Base-by-base conservation (phyloP, 2,888 invertebrate genomes). In the Lasioglossum calceatum region DNA sequence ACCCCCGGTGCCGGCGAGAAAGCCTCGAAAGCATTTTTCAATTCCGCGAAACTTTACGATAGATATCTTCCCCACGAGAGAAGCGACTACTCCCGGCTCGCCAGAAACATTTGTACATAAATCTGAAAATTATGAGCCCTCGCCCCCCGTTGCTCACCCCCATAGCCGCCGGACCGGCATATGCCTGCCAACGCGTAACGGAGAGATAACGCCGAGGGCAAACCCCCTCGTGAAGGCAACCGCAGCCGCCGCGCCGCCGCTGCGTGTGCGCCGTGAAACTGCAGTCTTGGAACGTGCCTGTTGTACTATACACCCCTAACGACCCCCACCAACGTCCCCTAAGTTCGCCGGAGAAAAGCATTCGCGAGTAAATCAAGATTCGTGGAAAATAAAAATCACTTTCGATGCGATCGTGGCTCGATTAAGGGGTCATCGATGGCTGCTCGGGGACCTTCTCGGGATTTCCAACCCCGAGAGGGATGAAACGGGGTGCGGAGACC, bases 331-430 rank as follows among this genome's bases (percentile, higher is more conserved):
- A 8, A 19, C 44, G 7, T 67, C 23, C 42, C 50, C 10, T 4
- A 39, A 64, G 19, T 8, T 36, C 67, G 36, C 14, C 12, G 42
- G n/a, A 23, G 8, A 67, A 86, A 77, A 81, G 79, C 87, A 76
- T 71, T 36, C 81, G 36, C 79, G 92, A 91, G 94, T 95, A 95
- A 95, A 95, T 95, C 95, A 95, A 95, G 92, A 95, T 87, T 94
- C 94, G 94, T 89, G 91, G 92, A 93, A 94, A 94, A 95, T 95
- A 95, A 95, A 95, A 95, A 95, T 95, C 95, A 95, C 94, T 95
- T 95, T 95, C 93, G 95, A 85, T 77, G 89, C 64, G 93, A 94
- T 94, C 93, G 64, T 19, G 94, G 93, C 58, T 93, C 95, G 95
- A 95, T 95, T 94, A 95, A 92, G 94, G 94, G 94, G 89, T 94